phyloP scores from a whole-genome alignment of 2,888 invertebrate species.

The Athalia rosae region DNA sequence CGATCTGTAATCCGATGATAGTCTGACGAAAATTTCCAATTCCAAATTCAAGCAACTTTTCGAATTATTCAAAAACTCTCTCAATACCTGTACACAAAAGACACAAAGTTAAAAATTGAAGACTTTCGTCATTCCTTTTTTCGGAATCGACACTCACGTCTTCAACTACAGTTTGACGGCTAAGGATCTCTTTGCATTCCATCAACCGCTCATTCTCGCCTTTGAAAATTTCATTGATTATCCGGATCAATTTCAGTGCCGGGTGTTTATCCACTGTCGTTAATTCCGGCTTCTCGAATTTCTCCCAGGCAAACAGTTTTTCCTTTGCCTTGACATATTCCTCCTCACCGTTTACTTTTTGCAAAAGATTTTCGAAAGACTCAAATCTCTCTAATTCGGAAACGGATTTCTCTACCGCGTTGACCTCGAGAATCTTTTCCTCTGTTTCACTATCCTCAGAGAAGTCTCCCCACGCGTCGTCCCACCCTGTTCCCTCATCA shows the following conservation, averaged over 20 bases:
- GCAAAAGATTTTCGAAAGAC: slow-evolving; percentile 58
- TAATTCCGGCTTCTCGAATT: slow-evolving; percentile 58
- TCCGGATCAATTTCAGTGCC: slow-evolving; percentile 53
- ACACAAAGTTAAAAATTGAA: too few species aligned
- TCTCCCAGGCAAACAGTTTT: slow-evolving; percentile 60
- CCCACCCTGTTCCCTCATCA: slow-evolving; percentile 54
- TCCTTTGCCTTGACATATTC: slow-evolving; percentile 62
- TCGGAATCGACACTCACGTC: slow-evolving; percentile 53
- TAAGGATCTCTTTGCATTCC: slow-evolving; percentile 65
- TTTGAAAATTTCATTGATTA: slow-evolving; percentile 55
- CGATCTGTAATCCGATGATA: slow-evolving; percentile 58
- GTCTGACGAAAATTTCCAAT: slow-evolving; percentile 63
- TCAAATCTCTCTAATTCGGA: slow-evolving; percentile 61
- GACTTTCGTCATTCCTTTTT: too few species aligned
- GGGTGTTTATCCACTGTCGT: slow-evolving; percentile 60
- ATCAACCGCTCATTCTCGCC: slow-evolving; percentile 58
- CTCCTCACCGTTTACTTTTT: slow-evolving; percentile 56
- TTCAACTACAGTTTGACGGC: slow-evolving; percentile 53
- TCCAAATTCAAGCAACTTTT: slow-evolving; percentile 56
- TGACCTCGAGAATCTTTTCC: neutral
- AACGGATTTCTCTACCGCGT: slow-evolving; percentile 45
- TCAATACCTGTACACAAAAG: slow-evolving; percentile 56
- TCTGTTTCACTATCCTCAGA: slow-evolving; percentile 57
- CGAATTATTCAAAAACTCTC: slow-evolving; percentile 59
- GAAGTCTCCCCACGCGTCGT: slow-evolving; percentile 66